A percentile compares a stretch with the other conserved stretches of the same genome.
Conservation (phyloP, 92 coral and sea anemone genomes). For the Phenganax marumi region DNA sequence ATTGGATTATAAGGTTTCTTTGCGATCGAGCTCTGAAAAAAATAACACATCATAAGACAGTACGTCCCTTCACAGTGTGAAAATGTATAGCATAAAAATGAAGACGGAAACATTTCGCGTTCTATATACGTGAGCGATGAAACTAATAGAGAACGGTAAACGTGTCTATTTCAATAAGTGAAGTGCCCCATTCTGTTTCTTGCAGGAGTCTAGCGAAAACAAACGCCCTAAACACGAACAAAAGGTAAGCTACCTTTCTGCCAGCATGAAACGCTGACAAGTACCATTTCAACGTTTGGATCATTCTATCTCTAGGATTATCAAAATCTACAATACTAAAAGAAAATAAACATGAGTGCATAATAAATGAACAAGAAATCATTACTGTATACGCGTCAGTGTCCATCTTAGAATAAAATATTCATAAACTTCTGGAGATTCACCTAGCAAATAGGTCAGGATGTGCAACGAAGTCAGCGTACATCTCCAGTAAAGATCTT, state of each 20-base stretch:
- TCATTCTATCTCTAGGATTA: slow-evolving; percentile 80
- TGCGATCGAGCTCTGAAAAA: slow-evolving; percentile 83
- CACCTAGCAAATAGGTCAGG: slow-evolving; percentile 86
- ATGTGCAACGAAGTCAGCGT: slow-evolving; percentile 96
- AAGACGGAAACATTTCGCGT: too few species aligned
- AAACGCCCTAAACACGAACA: not conserved
- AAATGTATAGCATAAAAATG: not conserved
- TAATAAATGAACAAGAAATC: not conserved
- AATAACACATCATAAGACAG: not conserved
- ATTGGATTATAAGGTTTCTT: slow-evolving; percentile 98
- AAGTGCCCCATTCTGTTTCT: too few species aligned
- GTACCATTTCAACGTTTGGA: slow-evolving; percentile 83
- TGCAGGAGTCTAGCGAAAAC: too few species aligned
- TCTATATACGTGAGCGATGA: too few species aligned
- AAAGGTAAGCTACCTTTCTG: slow-evolving; percentile 66
- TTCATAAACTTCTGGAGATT: not conserved
- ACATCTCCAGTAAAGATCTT: slow-evolving; percentile 95
- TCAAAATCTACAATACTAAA: slow-evolving; percentile 73
- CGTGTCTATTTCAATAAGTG: too few species aligned
- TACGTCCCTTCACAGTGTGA: too few species aligned
- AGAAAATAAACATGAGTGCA: not conserved
- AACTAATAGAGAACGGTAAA: not conserved
- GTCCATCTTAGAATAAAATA: not conserved
- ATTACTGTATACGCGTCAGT: not conserved
- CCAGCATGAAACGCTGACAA: slow-evolving; percentile 97